A percentile compares a stretch with the other conserved stretches of the same genome.
Conservation (phyloP, 2,888 invertebrate species). For the Colletes collaris region DNA sequence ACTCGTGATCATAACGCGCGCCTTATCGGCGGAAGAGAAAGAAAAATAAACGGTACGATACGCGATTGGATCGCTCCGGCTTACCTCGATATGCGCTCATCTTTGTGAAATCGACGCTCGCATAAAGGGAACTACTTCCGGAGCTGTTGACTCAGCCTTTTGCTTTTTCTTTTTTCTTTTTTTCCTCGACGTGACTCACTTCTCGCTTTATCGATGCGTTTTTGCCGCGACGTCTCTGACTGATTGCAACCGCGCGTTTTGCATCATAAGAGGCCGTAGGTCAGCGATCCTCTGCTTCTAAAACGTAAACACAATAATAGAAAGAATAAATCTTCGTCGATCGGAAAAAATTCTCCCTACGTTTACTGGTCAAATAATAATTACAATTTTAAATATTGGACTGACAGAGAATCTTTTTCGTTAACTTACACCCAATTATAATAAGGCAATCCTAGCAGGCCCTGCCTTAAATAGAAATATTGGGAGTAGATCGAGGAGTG, state of each 20-base stretch:
- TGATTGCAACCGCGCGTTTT: too few relatives aligned
- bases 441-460: too few relatives aligned
- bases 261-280: too few relatives aligned
- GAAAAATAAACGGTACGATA: slow-evolving; percentile 22
- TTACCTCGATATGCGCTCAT: slow-evolving; percentile 31
- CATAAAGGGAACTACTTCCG: slow-evolving; percentile 69
- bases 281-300: too few relatives aligned
- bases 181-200: slow-evolving; percentile 63
- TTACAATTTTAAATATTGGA: too few relatives aligned
- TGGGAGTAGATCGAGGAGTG: too few relatives aligned
- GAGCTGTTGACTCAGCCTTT: slow-evolving; percentile 75
- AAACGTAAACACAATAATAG: background rate
- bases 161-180: background rate
- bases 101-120: slow-evolving; percentile 61
- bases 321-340: too few relatives aligned
- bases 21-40: slow-evolving; percentile 6
- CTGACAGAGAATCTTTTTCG: too few relatives aligned
- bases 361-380: too few relatives aligned
- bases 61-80: slow-evolving; percentile 26
- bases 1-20: slow-evolving; percentile 6
- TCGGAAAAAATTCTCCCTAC: too few relatives aligned
- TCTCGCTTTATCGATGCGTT: slow-evolving; percentile 50
- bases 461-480: too few relatives aligned
- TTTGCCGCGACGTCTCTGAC: slow-evolving; percentile 9
- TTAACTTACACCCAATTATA: too few relatives aligned